Conservation (phyloP, 2,888 invertebrate species). For the Encarsia formosa region DNA sequence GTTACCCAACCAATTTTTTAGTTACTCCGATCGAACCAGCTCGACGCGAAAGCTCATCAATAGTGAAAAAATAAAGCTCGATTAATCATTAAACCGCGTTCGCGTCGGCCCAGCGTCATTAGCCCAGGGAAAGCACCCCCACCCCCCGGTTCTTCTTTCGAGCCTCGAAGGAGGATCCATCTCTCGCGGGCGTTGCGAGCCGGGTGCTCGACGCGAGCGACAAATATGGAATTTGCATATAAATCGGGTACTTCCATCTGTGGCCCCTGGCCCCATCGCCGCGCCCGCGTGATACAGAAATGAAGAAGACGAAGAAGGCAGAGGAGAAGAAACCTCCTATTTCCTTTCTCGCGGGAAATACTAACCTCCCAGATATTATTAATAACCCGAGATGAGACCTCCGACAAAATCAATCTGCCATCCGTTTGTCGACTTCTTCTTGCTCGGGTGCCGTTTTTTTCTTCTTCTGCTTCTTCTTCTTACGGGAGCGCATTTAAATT, state of each 20-base stretch:
- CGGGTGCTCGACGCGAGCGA: slow-evolving; percentile 47
- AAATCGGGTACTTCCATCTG: slow-evolving; percentile 66
- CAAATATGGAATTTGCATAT: slow-evolving; percentile 67
- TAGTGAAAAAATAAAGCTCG: too few species aligned
- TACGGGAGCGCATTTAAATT: slow-evolving; percentile 41
- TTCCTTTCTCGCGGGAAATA: slow-evolving; percentile 45
- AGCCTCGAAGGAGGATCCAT: slow-evolving; percentile 31
- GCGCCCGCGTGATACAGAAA: slow-evolving; percentile 48
- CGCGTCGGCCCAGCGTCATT: too few species aligned
- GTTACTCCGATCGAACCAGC: too few species aligned
- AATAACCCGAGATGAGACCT: slow-evolving; percentile 49
- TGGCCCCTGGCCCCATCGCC: slow-evolving; percentile 43
- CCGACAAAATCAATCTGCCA: slow-evolving; percentile 47
- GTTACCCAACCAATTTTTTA: too few species aligned
- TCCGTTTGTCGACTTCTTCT: slow-evolving; percentile 36
- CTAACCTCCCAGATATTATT: slow-evolving; percentile 50
- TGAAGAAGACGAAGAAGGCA: slow-evolving; percentile 39
- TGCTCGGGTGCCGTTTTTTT: slow-evolving; percentile 10
- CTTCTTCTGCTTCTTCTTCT: slow-evolving; percentile 7
- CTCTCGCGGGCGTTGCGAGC: slow-evolving; percentile 15
- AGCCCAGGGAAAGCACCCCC: too few species aligned
- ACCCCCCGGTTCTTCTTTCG: too few species aligned
- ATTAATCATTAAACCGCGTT: too few species aligned
- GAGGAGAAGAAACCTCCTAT: slow-evolving; percentile 34
- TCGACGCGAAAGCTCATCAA: too few species aligned